phyloP scores from a whole-genome alignment of 2,113 vertebrate species.

The Malurus alboscapulatus region DNA sequence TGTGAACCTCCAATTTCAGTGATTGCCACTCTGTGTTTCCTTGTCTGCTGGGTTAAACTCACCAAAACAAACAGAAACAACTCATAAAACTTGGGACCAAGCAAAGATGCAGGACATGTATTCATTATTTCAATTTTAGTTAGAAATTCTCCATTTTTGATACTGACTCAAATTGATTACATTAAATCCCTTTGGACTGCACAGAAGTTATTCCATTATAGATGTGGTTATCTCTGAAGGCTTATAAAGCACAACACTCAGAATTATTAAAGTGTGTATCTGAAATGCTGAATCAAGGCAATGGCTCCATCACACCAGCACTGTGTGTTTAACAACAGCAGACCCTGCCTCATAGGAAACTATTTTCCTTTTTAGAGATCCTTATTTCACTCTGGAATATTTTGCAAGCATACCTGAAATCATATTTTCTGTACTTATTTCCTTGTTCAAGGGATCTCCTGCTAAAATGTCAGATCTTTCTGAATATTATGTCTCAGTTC shows the following conservation, averaged over 20 bases:
- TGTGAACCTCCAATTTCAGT: background rate
- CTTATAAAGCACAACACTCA: background rate
- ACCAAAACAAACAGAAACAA: background rate
- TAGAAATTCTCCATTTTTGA: background rate
- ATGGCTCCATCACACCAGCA: background rate
- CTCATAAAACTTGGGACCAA: background rate
- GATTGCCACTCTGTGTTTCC: background rate
- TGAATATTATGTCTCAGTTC: background rate
- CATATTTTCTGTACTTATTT: background rate
- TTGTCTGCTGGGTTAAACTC: background rate
- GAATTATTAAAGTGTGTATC: background rate
- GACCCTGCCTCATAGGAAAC: background rate
- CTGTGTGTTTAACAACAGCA: background rate
- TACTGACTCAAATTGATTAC: background rate
- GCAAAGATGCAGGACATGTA: background rate
- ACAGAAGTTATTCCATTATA: background rate
- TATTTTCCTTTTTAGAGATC: background rate
- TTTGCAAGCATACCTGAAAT: background rate
- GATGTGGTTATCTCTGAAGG: background rate
- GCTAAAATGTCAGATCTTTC: background rate
- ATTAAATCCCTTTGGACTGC: background rate
- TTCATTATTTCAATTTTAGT: background rate
- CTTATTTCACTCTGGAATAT: background rate
- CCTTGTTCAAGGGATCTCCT: background rate
- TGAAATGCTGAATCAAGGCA: background rate